Conservation (phyloP, 2,888 invertebrate genomes). For the Bhutanitis thaidina region DNA sequence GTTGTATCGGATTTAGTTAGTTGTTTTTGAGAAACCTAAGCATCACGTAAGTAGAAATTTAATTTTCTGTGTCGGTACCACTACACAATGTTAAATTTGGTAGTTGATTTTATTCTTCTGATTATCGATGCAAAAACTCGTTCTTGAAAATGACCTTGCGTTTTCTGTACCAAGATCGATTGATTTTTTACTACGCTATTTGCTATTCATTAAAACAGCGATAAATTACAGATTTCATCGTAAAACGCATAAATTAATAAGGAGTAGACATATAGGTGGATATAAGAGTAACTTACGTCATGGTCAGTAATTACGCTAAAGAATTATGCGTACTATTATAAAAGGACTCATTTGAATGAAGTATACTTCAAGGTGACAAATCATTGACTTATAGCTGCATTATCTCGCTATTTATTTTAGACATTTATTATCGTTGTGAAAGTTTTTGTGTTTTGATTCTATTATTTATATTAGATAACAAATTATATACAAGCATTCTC, state of each 20-base stretch:
- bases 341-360: constrained; percentile 1
- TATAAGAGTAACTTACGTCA: constrained; percentile 21
- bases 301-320: constrained; percentile 15
- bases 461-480: too few relatives aligned
- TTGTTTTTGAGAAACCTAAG: constrained; percentile 31
- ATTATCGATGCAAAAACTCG: not conserved
- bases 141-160: constrained; percentile 25
- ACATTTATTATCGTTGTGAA: not conserved
- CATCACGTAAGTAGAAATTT: constrained; percentile 39
- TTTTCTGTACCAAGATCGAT: constrained; percentile 18
- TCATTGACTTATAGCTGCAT: not conserved
- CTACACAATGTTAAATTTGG: not conserved
- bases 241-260: not conserved
- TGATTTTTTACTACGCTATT: constrained; percentile 25
- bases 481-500: too few relatives aligned
- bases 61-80: constrained; percentile 15
- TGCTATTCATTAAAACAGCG: constrained; percentile 1
- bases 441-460: too few relatives aligned
- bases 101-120: not conserved
- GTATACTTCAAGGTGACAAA: constrained; percentile 10
- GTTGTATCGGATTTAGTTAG: constrained; percentile 38
- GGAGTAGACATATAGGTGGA: too few relatives aligned
- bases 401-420: not conserved
- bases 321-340: constrained; percentile 11
- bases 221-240: not conserved